phyloP scores from a whole-genome alignment of 2,888 invertebrate species.

The Pachymerium ferrugineum region DNA sequence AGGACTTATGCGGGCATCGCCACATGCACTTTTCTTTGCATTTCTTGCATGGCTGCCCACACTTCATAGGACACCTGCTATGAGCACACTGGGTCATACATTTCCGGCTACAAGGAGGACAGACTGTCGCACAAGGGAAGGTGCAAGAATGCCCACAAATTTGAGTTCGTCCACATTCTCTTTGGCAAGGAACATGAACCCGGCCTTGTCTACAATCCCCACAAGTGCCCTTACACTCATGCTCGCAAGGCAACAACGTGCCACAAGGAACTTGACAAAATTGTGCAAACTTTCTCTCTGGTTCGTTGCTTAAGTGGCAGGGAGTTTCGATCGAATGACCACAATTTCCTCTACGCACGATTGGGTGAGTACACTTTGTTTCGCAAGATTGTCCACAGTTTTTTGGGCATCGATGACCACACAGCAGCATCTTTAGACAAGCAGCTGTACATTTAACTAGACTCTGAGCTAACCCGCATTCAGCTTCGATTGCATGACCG shows the following conservation, averaged over 20 bases:
- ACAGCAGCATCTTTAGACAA: constrained; percentile 43
- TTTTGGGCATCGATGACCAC: constrained; percentile 40
- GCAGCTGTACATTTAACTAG: constrained; percentile 39
- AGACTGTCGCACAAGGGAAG: constrained; percentile 44
- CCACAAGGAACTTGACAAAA: constrained; percentile 41
- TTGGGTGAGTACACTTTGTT: constrained; percentile 32
- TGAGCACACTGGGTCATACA: constrained; percentile 46
- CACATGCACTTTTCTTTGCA: constrained; percentile 47
- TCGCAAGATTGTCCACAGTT: constrained; percentile 35
- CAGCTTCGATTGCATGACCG: constrained; percentile 39
- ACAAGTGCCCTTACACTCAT: constrained; percentile 46
- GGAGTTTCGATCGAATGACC: constrained; percentile 35
- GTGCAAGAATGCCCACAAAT: constrained; percentile 47
- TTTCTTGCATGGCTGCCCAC: constrained; percentile 42
- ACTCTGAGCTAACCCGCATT: constrained; percentile 28
- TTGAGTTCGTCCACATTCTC: constrained; percentile 43
- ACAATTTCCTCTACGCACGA: constrained; percentile 35
- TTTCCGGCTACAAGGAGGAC: constrained; percentile 45
- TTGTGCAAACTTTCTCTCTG: background rate
- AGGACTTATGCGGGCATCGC: constrained; percentile 43
- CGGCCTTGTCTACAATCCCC: constrained; percentile 45
- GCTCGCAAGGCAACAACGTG: constrained; percentile 42
- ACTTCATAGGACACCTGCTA: constrained; percentile 42
- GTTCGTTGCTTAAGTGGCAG: background rate
- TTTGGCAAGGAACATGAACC: constrained; percentile 44